Evolutionary conservation across 2,888 invertebrate genomes (phyloP).

Genomic region (Ceraclea dissimilis): DNA sequence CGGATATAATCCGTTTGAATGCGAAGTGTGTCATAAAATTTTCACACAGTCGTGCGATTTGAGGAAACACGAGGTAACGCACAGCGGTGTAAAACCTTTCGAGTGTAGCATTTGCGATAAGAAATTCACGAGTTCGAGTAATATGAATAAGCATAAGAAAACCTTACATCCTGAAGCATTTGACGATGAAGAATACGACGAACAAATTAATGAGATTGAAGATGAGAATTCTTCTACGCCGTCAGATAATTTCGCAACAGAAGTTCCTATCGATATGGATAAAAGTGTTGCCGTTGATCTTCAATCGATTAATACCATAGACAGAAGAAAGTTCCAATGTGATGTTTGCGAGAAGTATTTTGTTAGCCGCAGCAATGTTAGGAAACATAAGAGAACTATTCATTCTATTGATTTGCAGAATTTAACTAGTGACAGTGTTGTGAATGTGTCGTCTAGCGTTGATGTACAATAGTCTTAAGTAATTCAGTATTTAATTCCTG

Average conservation of each 20-base stretch:
- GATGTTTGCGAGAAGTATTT: not conserved
- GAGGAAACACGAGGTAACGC: not conserved
- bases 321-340: not conserved
- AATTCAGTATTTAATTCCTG: too few species aligned
- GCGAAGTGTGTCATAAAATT: not conserved
- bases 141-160: not conserved
- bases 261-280: not conserved
- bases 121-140: not conserved
- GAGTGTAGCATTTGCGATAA: not conserved
- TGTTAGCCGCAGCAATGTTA: not conserved
- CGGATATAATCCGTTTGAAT: not conserved
- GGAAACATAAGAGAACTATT: not conserved
- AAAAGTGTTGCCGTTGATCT: not conserved
- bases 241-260: not conserved
- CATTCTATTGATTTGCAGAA: not conserved
- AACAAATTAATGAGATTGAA: not conserved
- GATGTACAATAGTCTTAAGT: too few species aligned
- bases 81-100: not conserved
- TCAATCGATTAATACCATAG: not conserved
- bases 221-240: not conserved
- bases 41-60: not conserved
- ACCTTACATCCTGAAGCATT: not conserved
- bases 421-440: too few species aligned
- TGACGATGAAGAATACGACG: not conserved
- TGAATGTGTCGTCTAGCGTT: too few species aligned